Base-by-base conservation (phyloP, 2,888 invertebrate species). In the Thelaira solivaga region DNA sequence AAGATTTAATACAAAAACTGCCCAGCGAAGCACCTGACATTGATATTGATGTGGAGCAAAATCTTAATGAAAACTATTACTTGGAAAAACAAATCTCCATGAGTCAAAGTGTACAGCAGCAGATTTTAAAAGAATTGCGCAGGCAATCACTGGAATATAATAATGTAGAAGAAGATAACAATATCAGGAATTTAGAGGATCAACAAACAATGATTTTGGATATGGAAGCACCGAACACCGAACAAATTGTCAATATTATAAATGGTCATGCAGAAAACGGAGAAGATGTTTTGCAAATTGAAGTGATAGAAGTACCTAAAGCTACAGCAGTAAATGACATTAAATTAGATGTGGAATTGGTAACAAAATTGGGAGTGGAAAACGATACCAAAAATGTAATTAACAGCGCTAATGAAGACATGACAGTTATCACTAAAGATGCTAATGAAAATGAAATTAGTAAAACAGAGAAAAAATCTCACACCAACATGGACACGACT, bases 401-500 rank as follows among this genome's bases (percentile, higher is more conserved):
- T n/a, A n/a, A n/a, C n/a, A n/a, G n/a, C n/a, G 3, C 24, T 4
- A 43, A 34, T 18, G 43, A 10, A 11, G 31, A 49, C 8, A 31
- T 11, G 1, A 1, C 39, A 11, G 11, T n/a, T 6, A 29, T 10
- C 10, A 31, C 5, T 24, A 41, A 65, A 51, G 51, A 39, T 11
- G 7, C 69, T 1, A 10, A 51, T 22, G 34, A 53, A 53, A 45
- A 36, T 8, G 76, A 51, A 34, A 47, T 20, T 5, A 16, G 6
- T 20, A 41, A 34, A 31, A 45, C n/a, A 18, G 76, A 41, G 64
- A 39, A 0, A 10, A 49, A 69, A 20, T 20, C 49, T 41, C 64
- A 71, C 43, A 80, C 82, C 31, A 78, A 80, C 31, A 67, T 85
- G n/a, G 88, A 86, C 51, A 85, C 87, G 34, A 89, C 89, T 22